These are phyloP conservation scores for Acrocephalus arundinaceus DNA, from an alignment of 2,113 vertebrate genomes.

Conservation along the genomic window DNA sequence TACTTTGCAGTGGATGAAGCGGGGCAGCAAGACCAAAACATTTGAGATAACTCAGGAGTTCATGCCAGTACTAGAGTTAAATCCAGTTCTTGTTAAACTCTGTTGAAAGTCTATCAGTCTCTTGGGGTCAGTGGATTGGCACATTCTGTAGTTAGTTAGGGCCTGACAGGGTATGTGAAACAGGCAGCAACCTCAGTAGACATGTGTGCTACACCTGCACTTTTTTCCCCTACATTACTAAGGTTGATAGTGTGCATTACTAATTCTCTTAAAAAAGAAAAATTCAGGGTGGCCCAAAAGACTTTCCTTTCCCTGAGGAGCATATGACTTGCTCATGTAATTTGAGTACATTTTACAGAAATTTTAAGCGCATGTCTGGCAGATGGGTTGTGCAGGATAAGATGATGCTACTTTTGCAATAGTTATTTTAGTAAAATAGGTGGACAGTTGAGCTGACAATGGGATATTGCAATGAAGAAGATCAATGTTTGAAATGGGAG, in stretches of 20 bases:
- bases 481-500: background rate
- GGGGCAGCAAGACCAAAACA: background rate
- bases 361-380: background rate
- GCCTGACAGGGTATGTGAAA: background rate
- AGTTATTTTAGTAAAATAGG: background rate
- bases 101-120: background rate
- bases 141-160: background rate
- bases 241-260: background rate
- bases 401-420: background rate
- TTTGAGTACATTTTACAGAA: background rate
- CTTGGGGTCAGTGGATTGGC: background rate
- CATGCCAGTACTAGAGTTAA: background rate
- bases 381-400: background rate
- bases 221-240: background rate
- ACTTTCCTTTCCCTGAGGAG: background rate
- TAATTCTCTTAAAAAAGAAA: background rate
- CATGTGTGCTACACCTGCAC: background rate
- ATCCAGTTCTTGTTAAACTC: background rate
- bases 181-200: background rate
- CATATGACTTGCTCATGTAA: background rate
- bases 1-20: background rate
- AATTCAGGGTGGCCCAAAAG: background rate
- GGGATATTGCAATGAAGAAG: background rate
- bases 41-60: background rate
- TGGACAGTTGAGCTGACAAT: background rate